These are phyloP conservation scores for Schlechtendalia chinensis DNA, from an alignment of 1,140 invertebrate genomes.

Conservation along the genomic window DNA sequence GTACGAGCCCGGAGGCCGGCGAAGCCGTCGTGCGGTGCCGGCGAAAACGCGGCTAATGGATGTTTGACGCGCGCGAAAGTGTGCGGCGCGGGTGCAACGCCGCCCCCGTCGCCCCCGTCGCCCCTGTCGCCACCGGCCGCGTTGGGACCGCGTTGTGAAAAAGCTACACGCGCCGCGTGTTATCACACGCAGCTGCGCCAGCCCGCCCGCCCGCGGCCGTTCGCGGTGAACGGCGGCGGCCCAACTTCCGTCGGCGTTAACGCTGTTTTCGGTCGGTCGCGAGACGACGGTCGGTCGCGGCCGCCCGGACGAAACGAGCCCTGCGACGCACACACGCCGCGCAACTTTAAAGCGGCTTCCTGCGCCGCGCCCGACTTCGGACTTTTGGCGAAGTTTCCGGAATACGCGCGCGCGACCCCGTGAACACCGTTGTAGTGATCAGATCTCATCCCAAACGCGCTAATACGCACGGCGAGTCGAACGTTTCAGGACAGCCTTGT, in stretches of 20 bases:
- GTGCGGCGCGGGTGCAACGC: not conserved
- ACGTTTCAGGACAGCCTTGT: no score
- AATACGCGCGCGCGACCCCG: no score
- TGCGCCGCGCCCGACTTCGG: no score
- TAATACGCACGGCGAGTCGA: no score
- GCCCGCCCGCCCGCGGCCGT: not conserved
- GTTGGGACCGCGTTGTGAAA: slow-evolving; percentile 9
- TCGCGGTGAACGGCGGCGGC: not conserved
- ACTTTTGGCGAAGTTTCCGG: no score
- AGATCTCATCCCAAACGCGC: no score
- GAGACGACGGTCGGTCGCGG: not conserved
- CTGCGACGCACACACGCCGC: no score
- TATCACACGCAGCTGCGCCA: slow-evolving; percentile 19
- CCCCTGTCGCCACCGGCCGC: not conserved
- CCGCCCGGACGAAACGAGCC: no score
- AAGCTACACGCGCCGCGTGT: slow-evolving; percentile 16
- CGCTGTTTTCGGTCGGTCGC: not conserved
- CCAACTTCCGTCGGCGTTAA: not conserved
- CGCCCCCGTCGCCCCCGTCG: not conserved
- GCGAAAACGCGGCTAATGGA: slow-evolving; percentile 21
- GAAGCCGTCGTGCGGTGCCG: not conserved
- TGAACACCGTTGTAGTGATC: no score
- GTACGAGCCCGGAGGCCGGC: not conserved
- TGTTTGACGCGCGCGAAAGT: slow-evolving; percentile 1
- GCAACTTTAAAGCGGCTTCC: no score